These are phyloP conservation scores for Acanthiza pusilla DNA, from an alignment of 2,797 vertebrate genomes.

Conservation along the genomic window DNA sequence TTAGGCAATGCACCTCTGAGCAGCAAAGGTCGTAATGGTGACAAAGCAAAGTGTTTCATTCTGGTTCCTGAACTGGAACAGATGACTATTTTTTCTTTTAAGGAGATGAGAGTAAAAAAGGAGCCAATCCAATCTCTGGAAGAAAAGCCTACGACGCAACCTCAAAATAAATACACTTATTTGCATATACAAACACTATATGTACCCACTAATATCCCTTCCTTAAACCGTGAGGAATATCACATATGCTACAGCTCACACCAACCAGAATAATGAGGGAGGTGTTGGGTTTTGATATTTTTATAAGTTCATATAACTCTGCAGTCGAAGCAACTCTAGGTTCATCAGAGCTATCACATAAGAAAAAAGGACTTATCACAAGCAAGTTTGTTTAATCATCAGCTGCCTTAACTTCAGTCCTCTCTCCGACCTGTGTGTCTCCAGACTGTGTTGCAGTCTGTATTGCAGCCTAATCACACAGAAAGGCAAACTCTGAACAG, in stretches of 20 bases:
- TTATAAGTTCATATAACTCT: constrained; percentile 15
- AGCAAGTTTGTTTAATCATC: background rate
- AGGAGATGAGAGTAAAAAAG: background rate
- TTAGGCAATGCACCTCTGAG: background rate
- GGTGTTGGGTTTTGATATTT: constrained; percentile 34
- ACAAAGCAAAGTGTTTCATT: constrained; percentile 4
- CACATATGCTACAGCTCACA: constrained; percentile 42
- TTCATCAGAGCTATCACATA: background rate
- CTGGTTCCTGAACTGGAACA: background rate
- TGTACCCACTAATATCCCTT: constrained; percentile 26
- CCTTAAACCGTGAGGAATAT: background rate
- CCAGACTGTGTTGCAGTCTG: background rate
- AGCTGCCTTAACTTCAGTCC: background rate
- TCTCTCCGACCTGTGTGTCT: background rate
- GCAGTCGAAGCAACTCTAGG: constrained; percentile 6
- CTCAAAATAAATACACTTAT: constrained; percentile 29
- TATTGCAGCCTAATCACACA: background rate
- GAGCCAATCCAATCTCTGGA: background rate
- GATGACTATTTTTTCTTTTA: background rate
- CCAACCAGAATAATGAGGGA: constrained; percentile 32
- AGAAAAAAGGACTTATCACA: background rate
- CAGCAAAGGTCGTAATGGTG: background rate
- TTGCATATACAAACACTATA: constrained; percentile 5
- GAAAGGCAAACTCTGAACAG: constrained; percentile 1
- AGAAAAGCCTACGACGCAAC: background rate